phyloP scores from a whole-genome alignment of 2,888 invertebrate genomes.

The Apotomis turbidana region DNA sequence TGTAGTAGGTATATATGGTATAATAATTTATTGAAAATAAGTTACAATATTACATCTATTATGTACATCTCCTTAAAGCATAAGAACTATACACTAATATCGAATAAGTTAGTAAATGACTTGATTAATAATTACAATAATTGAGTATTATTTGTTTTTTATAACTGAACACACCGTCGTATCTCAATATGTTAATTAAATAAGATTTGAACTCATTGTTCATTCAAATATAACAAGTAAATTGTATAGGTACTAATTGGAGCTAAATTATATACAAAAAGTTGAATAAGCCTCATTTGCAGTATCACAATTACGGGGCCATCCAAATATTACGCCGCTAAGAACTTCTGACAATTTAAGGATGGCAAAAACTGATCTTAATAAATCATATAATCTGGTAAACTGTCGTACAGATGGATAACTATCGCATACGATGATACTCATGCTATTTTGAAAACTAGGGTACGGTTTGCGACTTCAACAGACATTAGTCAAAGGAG shows the following conservation, averaged over 20 bases:
- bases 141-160: slow-evolving; percentile 13
- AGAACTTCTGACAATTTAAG: not conserved
- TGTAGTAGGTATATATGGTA: not conserved
- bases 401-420: too few species aligned
- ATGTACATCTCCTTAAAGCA: slow-evolving; percentile 32
- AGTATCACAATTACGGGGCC: slow-evolving; percentile 18
- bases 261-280: slow-evolving; percentile 19
- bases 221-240: slow-evolving; percentile 14
- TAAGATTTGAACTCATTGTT: slow-evolving; percentile 40
- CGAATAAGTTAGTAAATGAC: slow-evolving; percentile 42
- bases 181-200: slow-evolving; percentile 11
- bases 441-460: too few species aligned
- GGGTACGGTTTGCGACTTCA: too few species aligned
- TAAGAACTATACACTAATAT: slow-evolving; percentile 22
- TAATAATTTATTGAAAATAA: slow-evolving; percentile 36
- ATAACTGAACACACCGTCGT: slow-evolving; percentile 23
- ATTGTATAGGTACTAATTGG: not conserved
- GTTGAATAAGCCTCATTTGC: not conserved
- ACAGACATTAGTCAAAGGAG: not conserved
- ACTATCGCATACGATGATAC: too few species aligned
- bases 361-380: not conserved
- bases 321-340: not conserved
- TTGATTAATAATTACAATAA: slow-evolving; percentile 28
- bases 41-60: slow-evolving; percentile 26
- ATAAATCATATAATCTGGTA: too few species aligned